These are phyloP conservation scores for Eriocheir sinensis DNA, from an alignment of 1,140 invertebrate genomes.

Conservation along the genomic window DNA sequence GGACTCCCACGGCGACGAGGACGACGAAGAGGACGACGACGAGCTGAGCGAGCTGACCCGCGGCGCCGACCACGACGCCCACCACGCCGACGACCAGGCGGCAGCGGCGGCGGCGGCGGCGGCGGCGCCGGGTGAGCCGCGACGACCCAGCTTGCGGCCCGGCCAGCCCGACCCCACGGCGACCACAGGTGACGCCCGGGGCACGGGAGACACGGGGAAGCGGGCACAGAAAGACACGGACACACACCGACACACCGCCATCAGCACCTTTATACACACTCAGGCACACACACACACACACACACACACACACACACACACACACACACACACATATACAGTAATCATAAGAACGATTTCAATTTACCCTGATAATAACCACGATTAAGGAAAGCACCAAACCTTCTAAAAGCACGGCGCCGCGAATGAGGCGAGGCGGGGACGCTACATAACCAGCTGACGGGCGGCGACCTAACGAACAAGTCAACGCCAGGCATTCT, in stretches of 20 bases:
- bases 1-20: constrained; percentile 29
- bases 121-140: background rate
- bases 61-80: background rate
- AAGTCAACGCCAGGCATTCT: too few species aligned
- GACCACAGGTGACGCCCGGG: background rate
- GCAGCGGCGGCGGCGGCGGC: background rate
- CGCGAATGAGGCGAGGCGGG: too few species aligned
- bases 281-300: background rate
- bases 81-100: background rate
- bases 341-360: too few species aligned
- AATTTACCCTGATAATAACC: too few species aligned
- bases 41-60: background rate
- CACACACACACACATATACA: background rate
- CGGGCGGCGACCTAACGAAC: too few species aligned
- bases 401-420: too few species aligned
- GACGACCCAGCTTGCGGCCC: background rate
- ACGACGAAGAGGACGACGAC: constrained; percentile 39
- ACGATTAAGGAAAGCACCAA: too few species aligned
- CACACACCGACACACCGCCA: too few species aligned
- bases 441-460: too few species aligned
- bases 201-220: too few species aligned
- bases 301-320: constrained; percentile 21
- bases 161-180: background rate
- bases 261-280: too few species aligned
- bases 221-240: too few species aligned